phyloP scores from a whole-genome alignment of 2,797 vertebrate species.

The Brachymystax lenok region DNA sequence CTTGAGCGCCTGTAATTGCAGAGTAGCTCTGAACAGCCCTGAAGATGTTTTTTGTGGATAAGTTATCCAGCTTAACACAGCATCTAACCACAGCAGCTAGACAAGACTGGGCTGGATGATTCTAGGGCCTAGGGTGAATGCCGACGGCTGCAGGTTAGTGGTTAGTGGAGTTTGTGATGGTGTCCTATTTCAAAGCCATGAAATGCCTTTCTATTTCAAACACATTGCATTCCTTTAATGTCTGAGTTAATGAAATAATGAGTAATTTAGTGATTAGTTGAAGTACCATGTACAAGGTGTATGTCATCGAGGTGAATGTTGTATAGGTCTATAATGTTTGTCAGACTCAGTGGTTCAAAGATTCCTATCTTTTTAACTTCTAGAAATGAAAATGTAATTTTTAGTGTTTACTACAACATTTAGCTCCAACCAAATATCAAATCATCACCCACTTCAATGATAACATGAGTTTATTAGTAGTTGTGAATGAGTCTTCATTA shows the following conservation, averaged over 20 bases:
- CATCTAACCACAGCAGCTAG: neutral
- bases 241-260: constrained; percentile 30
- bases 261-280: constrained; percentile 41
- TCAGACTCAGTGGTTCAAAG: neutral
- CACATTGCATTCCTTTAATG: constrained; percentile 33
- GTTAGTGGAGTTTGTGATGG: constrained; percentile 36
- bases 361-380: too few relatives aligned
- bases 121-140: too few relatives aligned
- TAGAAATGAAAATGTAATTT: too few relatives aligned
- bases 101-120: too few relatives aligned
- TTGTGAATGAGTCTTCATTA: neutral
- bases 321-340: too few relatives aligned
- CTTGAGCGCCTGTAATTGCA: constrained; percentile 66
- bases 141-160: constrained; percentile 27
- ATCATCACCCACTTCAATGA: too few relatives aligned
- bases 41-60: constrained; percentile 68
- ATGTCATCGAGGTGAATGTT: too few relatives aligned
- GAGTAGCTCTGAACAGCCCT: constrained; percentile 63
- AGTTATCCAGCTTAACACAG: constrained; percentile 58
- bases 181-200: constrained; percentile 68
- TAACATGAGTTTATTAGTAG: neutral
- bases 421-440: too few relatives aligned
- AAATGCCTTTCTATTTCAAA: constrained; percentile 35
- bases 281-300: too few relatives aligned
- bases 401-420: too few relatives aligned